These are phyloP conservation scores for Gallinago undulata DNA, from an alignment of 2,113 vertebrate genomes.

Conservation along the genomic window DNA sequence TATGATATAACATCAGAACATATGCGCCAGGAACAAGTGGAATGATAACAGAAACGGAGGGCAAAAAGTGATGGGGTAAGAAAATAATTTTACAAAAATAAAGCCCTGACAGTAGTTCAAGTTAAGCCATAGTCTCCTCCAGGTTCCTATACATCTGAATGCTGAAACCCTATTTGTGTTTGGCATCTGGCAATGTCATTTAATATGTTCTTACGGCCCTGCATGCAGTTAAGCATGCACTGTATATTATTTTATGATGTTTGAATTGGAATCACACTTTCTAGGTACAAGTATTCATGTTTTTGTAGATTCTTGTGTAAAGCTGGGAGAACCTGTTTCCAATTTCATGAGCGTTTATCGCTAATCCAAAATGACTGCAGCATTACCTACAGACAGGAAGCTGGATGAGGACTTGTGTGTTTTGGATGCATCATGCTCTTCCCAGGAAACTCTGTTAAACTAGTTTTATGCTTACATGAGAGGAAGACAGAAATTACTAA, in stretches of 20 bases:
- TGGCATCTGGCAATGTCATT: slow-evolving; percentile 77
- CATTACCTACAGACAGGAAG: slow-evolving; percentile 78
- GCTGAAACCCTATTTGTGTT: slow-evolving; percentile 72
- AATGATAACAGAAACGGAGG: slow-evolving; percentile 6
- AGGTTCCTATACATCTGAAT: slow-evolving; percentile 55
- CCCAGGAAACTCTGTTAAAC: slow-evolving; percentile 74
- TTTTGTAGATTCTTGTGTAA: slow-evolving; percentile 78
- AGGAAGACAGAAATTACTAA: slow-evolving; percentile 62
- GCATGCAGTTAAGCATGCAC: slow-evolving; percentile 73
- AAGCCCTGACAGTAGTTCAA: slow-evolving; percentile 39
- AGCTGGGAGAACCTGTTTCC: slow-evolving; percentile 76
- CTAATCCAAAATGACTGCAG: slow-evolving; percentile 80
- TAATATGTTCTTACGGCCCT: slow-evolving; percentile 69
- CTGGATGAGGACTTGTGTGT: slow-evolving; percentile 71
- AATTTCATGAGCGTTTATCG: slow-evolving; percentile 78
- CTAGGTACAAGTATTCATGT: slow-evolving; percentile 73
- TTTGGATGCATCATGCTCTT: slow-evolving; percentile 71
- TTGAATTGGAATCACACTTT: slow-evolving; percentile 80
- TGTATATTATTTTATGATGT: slow-evolving; percentile 83
- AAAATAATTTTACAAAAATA: slow-evolving; percentile 16
- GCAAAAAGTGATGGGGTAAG: neutral
- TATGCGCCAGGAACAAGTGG: neutral
- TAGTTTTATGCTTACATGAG: slow-evolving; percentile 64
- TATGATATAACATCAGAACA: neutral
- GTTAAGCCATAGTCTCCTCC: slow-evolving; percentile 17